These are phyloP conservation scores for Scolopax rusticola DNA, from an alignment of 2,797 vertebrate genomes.

Conservation along the genomic window DNA sequence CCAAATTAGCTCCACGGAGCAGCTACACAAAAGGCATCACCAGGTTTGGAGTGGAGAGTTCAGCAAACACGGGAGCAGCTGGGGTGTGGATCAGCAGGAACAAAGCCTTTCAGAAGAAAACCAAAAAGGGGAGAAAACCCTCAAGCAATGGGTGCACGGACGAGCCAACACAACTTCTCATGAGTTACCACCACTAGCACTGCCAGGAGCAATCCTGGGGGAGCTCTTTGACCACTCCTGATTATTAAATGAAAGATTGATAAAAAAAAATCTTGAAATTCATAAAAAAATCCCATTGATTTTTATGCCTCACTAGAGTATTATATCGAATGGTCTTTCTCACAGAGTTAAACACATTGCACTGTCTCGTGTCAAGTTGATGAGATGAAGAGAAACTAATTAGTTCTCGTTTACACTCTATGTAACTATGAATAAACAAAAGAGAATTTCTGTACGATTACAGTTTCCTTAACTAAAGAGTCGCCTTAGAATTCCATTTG, in stretches of 20 bases:
- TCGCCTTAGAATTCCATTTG: neutral
- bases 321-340: neutral
- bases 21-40: neutral
- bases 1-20: neutral
- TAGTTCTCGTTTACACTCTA: neutral
- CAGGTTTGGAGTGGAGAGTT: slow-evolving; percentile 9
- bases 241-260: neutral
- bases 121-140: neutral
- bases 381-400: neutral
- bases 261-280: neutral
- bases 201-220: neutral
- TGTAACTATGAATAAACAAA: neutral
- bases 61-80: neutral
- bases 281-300: neutral
- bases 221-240: neutral
- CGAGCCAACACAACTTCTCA: neutral
- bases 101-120: neutral
- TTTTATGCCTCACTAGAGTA: neutral
- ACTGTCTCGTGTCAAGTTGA: neutral
- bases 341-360: neutral
- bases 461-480: neutral
- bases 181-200: neutral
- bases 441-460: neutral
- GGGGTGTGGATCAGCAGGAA: neutral
- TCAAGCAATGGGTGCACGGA: neutral